These are phyloP conservation scores for Apamea anceps DNA, from an alignment of 2,888 invertebrate genomes.

Conservation along the genomic window DNA sequence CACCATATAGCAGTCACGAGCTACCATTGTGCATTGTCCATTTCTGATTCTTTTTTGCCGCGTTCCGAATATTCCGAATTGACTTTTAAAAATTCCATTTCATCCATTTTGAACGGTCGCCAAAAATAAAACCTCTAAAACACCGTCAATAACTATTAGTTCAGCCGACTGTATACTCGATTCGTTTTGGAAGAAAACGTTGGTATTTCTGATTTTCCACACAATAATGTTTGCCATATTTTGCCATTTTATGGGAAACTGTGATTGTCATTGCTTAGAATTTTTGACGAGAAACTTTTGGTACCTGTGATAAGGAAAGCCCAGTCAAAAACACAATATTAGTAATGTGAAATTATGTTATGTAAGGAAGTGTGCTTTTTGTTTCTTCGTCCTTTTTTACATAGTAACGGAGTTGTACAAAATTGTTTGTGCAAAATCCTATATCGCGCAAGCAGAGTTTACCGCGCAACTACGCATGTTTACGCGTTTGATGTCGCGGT, in stretches of 20 bases:
- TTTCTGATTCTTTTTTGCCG: neutral
- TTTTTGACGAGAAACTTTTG: no score
- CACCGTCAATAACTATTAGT: neutral
- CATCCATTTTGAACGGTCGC: neutral
- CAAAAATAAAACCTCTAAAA: neutral
- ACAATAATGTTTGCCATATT: neutral
- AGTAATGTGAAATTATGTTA: neutral
- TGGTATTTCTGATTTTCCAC: neutral
- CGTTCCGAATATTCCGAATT: neutral
- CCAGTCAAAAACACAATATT: neutral
- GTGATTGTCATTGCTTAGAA: neutral
- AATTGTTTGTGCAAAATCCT: no score
- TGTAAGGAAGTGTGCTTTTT: neutral
- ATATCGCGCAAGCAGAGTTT: no score
- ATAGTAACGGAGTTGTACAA: neutral
- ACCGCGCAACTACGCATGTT: no score
- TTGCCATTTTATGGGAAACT: neutral
- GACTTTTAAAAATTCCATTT: constrained; percentile 6
- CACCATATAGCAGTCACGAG: neutral
- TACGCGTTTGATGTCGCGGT: no score
- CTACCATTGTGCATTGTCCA: neutral
- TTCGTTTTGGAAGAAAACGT: neutral
- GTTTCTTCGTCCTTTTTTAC: neutral
- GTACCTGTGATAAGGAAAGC: neutral
- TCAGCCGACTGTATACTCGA: neutral